Percentiles rank a stretch among this genome's conserved stretches.
Evolutionary conservation across 1,140 invertebrate species (phyloP).

Genomic region (Laodelphax striatellus): DNA sequence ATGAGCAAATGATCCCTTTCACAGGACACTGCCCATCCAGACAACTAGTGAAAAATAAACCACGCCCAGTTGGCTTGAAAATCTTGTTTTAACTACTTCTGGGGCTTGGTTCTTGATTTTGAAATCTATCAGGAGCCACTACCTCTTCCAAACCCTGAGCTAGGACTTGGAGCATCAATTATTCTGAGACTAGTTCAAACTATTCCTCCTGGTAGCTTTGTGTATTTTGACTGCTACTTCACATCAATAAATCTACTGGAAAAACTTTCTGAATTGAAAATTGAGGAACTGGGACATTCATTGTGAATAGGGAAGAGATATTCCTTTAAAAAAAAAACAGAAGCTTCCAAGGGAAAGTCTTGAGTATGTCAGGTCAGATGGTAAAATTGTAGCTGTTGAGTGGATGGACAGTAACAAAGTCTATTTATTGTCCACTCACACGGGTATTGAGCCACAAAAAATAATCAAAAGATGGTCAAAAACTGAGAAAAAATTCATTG

Average conservation of each 20-base stretch:
- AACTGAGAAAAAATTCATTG: conserved; percentile 21
- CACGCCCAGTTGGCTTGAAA: conserved; percentile 22
- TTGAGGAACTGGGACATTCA: conserved; percentile 13
- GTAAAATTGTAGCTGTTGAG: conserved; percentile 7
- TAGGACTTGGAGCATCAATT: conserved; percentile 18
- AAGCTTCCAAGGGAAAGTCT: neutral
- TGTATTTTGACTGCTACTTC: conserved; percentile 26
- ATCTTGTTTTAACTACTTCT: conserved; percentile 19
- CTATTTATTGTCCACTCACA: conserved; percentile 7
- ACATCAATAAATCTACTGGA: conserved; percentile 2
- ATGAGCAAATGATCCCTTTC: conserved; percentile 25
- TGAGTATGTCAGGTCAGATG: neutral
- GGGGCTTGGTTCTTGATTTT: conserved; percentile 23
- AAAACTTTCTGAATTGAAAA: neutral
- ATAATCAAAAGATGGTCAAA: conserved; percentile 25
- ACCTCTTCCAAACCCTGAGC: neutral
- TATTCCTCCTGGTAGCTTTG: conserved; percentile 18
- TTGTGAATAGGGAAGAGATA: neutral
- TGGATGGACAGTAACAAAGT: conserved; percentile 12
- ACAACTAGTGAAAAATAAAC: conserved; percentile 21
- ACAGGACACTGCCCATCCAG: conserved; percentile 15
- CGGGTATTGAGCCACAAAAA: conserved; percentile 5
- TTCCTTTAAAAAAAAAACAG: neutral
- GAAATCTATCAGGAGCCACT: conserved; percentile 19
- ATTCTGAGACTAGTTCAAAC: conserved; percentile 16